phyloP scores from a whole-genome alignment of 2,888 invertebrate species.

The Melanophora roralis region DNA sequence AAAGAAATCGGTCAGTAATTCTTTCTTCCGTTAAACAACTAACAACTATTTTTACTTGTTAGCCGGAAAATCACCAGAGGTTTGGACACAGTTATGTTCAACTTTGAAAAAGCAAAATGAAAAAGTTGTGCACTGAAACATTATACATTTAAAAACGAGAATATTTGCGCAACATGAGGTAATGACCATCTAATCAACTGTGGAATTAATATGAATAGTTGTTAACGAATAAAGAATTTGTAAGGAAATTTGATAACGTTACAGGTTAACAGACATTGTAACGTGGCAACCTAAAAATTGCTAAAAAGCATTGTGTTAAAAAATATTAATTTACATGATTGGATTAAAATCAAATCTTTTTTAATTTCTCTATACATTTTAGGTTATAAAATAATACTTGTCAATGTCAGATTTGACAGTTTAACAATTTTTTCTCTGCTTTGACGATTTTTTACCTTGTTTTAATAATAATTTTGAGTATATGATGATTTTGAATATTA shows the following conservation, averaged over 20 bases:
- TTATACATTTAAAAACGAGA: neutral
- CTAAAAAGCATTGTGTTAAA: no score
- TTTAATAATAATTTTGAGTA: no score
- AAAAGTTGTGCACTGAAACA: neutral
- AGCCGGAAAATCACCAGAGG: neutral
- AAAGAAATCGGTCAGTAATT: constrained; percentile 42
- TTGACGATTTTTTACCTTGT: no score
- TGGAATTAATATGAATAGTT: neutral
- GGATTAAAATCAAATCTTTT: no score
- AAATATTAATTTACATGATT: no score
- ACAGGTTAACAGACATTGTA: no score
- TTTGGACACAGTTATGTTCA: constrained; percentile 14
- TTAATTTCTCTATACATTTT: constrained; percentile 23
- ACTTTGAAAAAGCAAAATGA: neutral
- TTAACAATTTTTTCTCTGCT: no score
- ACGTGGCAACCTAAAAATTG: no score
- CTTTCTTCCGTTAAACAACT: constrained; percentile 18
- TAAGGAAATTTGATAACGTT: no score
- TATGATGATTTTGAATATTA: no score
- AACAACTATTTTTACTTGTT: neutral
- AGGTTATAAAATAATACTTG: constrained; percentile 13
- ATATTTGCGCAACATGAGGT: constrained; percentile 1
- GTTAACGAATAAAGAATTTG: no score
- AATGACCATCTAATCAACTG: constrained; percentile 47
- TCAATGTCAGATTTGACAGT: no score